phyloP scores from a whole-genome alignment of 2,113 vertebrate species.

The Clarias gariepinus region DNA sequence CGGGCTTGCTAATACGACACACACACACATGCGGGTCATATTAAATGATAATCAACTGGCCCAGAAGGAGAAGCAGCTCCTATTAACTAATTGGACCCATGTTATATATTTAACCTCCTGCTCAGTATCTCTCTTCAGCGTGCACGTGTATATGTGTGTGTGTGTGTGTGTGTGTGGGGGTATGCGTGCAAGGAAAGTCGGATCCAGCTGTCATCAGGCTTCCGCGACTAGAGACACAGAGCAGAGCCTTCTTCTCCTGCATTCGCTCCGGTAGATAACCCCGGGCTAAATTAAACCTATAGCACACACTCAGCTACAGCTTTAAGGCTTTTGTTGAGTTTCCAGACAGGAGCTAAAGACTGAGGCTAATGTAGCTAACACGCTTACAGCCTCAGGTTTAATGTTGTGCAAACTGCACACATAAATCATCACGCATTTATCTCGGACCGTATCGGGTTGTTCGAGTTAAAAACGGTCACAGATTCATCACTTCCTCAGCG shows the following conservation, averaged over 20 bases:
- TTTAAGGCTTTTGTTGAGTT: background rate
- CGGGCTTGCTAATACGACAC: background rate
- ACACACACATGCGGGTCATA: background rate
- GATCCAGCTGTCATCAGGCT: conserved; percentile 59
- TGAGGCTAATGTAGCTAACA: background rate
- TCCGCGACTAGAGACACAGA: conserved; percentile 49
- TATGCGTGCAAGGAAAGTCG: conserved; percentile 40
- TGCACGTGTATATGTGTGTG: background rate
- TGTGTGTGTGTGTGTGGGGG: conserved; percentile 31
- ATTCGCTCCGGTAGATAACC: conserved; percentile 11
- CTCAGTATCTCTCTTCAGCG: background rate
- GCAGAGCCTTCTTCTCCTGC: conserved; percentile 44
- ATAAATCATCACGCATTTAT: conserved; percentile 4
- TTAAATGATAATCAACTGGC: conserved; percentile 47
- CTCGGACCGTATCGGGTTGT: background rate
- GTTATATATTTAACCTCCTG: conserved; percentile 39
- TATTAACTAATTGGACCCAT: conserved; percentile 47
- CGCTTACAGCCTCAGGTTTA: too few relatives aligned
- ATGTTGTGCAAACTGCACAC: background rate
- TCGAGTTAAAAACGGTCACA: background rate
- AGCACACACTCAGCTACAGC: background rate
- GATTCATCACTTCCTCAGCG: background rate
- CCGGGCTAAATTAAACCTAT: conserved; percentile 27
- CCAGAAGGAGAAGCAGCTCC: conserved; percentile 43
- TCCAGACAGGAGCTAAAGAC: background rate